Percentiles rank a stretch among this genome's conserved stretches.
Conservation (phyloP, 2,888 invertebrate genomes). For the Leistus spinibarbis region DNA sequence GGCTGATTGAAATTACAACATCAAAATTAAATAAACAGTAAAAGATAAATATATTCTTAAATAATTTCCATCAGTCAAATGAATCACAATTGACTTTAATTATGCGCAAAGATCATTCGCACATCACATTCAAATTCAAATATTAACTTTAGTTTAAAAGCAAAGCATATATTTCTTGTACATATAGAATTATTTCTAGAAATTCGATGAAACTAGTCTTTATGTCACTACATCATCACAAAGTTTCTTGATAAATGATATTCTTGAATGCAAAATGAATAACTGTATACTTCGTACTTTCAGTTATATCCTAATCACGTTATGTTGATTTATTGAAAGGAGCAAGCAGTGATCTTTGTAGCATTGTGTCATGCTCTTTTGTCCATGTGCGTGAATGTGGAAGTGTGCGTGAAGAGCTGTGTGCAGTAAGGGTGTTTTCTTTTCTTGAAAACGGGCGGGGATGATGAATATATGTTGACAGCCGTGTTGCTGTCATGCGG, state of each 20-base stretch:
- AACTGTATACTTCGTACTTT: too few species aligned
- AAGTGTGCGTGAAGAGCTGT: slow-evolving; percentile 10
- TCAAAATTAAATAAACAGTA: neutral
- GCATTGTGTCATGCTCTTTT: neutral
- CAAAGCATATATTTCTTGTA: neutral
- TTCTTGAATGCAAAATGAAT: too few species aligned
- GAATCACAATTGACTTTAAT: slow-evolving; percentile 1
- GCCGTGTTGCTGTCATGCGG: slow-evolving; percentile 98
- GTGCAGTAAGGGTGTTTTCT: neutral
- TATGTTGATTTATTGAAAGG: neutral
- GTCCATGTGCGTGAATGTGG: slow-evolving; percentile 16
- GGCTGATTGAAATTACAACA: slow-evolving; percentile 19
- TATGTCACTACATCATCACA: too few species aligned
- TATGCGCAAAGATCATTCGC: slow-evolving; percentile 18
- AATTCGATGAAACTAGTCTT: neutral
- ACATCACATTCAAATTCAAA: neutral
- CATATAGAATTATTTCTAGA: neutral
- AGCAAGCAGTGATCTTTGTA: neutral
- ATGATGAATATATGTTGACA: slow-evolving; percentile 60
- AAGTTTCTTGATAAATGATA: too few species aligned
- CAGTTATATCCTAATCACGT: neutral
- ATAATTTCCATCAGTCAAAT: slow-evolving; percentile 12
- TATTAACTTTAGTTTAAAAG: neutral
- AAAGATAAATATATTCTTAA: neutral
- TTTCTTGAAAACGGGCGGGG: slow-evolving; percentile 25